These are phyloP conservation scores for Enteromius mattozi DNA, from an alignment of 2,797 vertebrate genomes.

Conservation along the genomic window DNA sequence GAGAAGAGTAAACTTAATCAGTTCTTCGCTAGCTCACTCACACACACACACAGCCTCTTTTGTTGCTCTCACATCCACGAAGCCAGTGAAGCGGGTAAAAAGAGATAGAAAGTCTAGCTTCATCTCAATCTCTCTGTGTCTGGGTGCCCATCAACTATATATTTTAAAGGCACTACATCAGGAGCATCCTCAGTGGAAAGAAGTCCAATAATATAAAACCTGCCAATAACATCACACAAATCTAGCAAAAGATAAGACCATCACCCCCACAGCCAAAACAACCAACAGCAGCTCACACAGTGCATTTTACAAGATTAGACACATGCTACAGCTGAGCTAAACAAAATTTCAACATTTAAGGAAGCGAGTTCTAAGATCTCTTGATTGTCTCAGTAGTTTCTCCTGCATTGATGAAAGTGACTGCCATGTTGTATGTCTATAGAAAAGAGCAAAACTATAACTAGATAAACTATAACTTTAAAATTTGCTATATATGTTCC, in stretches of 20 bases:
- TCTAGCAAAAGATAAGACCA: not conserved
- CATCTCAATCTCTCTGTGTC: not conserved
- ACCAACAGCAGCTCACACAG: not conserved
- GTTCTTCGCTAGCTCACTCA: not conserved
- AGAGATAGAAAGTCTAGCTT: slow-evolving; percentile 4
- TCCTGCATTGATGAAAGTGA: not conserved
- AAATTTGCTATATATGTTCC: not conserved
- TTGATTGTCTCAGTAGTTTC: not conserved
- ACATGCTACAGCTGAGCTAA: not conserved
- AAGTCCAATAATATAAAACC: slow-evolving; percentile 10
- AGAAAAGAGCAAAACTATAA: not conserved
- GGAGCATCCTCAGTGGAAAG: not conserved
- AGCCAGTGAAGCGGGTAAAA: slow-evolving; percentile 23
- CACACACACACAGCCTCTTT: not conserved
- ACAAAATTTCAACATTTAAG: not conserved
- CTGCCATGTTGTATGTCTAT: not conserved
- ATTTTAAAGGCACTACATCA: slow-evolving; percentile 11
- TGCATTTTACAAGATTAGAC: not conserved
- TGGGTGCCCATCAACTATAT: not conserved
- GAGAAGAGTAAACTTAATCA: slow-evolving; percentile 34
- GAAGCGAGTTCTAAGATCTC: not conserved
- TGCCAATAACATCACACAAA: not conserved
- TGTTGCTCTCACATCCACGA: slow-evolving; percentile 5
- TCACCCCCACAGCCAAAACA: not conserved
- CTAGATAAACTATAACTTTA: no score